Percentiles rank a stretch among this genome's conserved stretches.
Conservation (phyloP, 2,888 invertebrate species). For the Nomada lathburiana region DNA sequence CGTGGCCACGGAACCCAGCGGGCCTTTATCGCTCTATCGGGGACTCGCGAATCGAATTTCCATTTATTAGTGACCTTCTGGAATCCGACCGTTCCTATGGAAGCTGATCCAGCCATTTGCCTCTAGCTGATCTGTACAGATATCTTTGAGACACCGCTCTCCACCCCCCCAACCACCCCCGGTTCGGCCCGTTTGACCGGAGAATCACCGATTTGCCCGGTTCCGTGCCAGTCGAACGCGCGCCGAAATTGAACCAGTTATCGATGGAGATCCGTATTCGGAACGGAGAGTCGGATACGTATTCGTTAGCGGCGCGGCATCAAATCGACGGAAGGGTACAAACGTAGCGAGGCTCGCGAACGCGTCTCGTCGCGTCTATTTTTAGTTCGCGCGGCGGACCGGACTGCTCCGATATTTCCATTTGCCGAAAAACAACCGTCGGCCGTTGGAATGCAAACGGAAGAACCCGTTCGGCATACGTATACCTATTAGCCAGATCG, state of each 20-base stretch:
- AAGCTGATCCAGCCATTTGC: slow-evolving; percentile 35
- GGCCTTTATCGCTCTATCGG: slow-evolving; percentile 57
- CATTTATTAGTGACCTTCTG: slow-evolving; percentile 62
- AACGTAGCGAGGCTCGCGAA: not conserved
- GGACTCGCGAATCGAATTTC: slow-evolving; percentile 64
- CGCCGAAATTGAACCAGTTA: slow-evolving; percentile 22
- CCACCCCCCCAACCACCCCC: not conserved
- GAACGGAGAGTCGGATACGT: not conserved
- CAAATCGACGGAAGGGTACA: no score
- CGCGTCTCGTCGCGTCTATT: slow-evolving; percentile 16
- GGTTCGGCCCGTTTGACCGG: no score
- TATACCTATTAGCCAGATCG: slow-evolving; percentile 67
- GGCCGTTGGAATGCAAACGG: not conserved
- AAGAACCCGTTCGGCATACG: slow-evolving; percentile 13
- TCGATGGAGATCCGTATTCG: slow-evolving; percentile 5
- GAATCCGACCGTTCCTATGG: slow-evolving; percentile 20
- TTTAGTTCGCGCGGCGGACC: slow-evolving; percentile 3
- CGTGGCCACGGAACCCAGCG: slow-evolving; percentile 17
- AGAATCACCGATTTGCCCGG: no score
- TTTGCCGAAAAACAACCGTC: slow-evolving; percentile 60
- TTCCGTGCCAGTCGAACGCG: no score
- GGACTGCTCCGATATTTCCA: slow-evolving; percentile 62
- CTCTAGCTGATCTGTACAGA: slow-evolving; percentile 4
- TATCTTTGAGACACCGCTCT: slow-evolving; percentile 5
- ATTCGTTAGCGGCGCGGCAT: no score